Conservation (phyloP, 2,797 vertebrate species). For the Epinephelus awoara region DNA sequence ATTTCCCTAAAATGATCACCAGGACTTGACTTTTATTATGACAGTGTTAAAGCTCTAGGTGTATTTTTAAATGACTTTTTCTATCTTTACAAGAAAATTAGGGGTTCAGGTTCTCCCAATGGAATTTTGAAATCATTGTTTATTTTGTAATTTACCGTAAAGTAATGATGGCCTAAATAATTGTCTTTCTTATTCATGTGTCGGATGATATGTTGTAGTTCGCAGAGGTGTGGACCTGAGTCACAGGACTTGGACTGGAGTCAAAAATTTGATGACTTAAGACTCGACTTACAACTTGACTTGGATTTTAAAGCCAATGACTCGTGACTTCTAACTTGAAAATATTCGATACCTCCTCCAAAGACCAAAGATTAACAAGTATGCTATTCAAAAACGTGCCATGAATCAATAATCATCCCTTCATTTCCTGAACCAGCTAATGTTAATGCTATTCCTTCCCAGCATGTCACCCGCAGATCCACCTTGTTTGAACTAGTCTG, state of each 20-base stretch:
- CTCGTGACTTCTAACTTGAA: too few species aligned
- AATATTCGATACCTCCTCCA: too few species aligned
- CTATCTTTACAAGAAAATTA: not conserved
- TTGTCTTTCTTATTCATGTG: not conserved
- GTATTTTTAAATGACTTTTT: slow-evolving; percentile 6
- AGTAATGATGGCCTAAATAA: not conserved
- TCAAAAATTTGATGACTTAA: too few species aligned
- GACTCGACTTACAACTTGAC: too few species aligned
- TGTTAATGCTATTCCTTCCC: too few species aligned
- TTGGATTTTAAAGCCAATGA: too few species aligned
- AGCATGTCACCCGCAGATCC: too few species aligned
- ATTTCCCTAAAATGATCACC: not conserved
- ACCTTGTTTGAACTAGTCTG: too few species aligned
- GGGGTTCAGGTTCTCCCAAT: not conserved
- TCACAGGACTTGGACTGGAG: not conserved
- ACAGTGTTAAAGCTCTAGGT: not conserved
- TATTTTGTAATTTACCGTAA: not conserved
- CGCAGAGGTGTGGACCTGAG: not conserved
- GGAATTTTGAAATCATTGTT: not conserved
- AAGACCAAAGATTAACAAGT: too few species aligned
- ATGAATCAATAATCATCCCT: too few species aligned
- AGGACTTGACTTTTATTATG: not conserved
- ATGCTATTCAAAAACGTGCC: too few species aligned
- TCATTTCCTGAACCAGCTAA: too few species aligned
- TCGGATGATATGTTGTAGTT: not conserved